A percentile compares a stretch with the other conserved stretches of the same genome.
Conservation (phyloP, 2,888 invertebrate species). For the Tetragonula carbonaria region DNA sequence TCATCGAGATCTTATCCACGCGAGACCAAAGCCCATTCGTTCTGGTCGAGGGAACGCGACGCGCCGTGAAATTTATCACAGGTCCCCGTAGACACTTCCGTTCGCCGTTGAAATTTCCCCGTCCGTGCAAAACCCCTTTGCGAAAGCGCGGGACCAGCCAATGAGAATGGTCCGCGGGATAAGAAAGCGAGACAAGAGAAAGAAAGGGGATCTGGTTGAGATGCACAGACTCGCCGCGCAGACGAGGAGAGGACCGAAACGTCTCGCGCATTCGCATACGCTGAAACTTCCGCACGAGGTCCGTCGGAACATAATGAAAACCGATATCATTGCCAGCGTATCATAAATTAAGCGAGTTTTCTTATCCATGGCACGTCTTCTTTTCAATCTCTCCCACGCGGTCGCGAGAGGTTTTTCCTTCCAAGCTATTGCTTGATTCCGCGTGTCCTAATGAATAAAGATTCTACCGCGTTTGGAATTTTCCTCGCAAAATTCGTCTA, state of each 20-base stretch:
- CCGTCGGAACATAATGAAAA: constrained; percentile 36
- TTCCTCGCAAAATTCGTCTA: constrained; percentile 33
- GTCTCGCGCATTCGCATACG: constrained; percentile 10
- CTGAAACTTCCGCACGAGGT: constrained; percentile 30
- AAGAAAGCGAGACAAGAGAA: neutral
- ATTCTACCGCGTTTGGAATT: constrained; percentile 37
- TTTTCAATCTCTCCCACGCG: constrained; percentile 50
- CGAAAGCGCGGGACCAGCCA: neutral
- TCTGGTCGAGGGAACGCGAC: constrained; percentile 13
- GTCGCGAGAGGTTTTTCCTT: constrained; percentile 26
- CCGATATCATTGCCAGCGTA: constrained; percentile 31
- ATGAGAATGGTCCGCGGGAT: no score
- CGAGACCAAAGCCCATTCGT: constrained; percentile 14
- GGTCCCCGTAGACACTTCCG: constrained; percentile 25
- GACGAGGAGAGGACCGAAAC: neutral
- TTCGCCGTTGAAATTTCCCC: constrained; percentile 32
- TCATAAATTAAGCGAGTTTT: constrained; percentile 50
- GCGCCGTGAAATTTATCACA: constrained; percentile 41
- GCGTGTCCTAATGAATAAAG: constrained; percentile 45
- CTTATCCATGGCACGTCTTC: constrained; percentile 49
- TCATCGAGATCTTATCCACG: constrained; percentile 45
- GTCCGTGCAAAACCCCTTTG: neutral
- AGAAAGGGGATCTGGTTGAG: neutral
- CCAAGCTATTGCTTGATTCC: constrained; percentile 36
- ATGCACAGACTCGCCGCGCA: neutral